phyloP scores from a whole-genome alignment of 2,797 vertebrate genomes.

The Pantherophis alleghaniensis region DNA sequence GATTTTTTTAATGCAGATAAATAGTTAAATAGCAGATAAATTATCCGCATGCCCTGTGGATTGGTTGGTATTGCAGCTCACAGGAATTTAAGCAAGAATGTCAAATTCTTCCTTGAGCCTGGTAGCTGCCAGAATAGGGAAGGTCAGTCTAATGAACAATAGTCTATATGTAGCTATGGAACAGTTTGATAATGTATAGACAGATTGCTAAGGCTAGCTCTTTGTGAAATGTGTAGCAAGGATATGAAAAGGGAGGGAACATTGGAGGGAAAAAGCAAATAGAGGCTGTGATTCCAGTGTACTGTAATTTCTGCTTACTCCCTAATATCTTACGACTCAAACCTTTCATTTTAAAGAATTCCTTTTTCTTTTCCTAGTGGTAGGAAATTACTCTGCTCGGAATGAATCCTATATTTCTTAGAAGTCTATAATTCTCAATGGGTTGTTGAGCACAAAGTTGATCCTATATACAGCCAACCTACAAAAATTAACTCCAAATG shows the following conservation, averaged over 20 bases:
- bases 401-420: constrained; percentile 30
- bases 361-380: constrained; percentile 37
- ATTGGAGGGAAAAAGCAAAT: constrained; percentile 22
- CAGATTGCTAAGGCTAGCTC: constrained; percentile 26
- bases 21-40: background rate
- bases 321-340: constrained; percentile 58
- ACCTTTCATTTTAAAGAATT: constrained; percentile 56
- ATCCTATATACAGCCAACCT: constrained; percentile 7
- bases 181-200: constrained; percentile 7
- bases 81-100: background rate
- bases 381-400: constrained; percentile 49
- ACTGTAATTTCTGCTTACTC: constrained; percentile 54
- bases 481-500: constrained; percentile 25
- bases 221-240: background rate
- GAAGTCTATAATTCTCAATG: constrained; percentile 41
- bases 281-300: constrained; percentile 47
- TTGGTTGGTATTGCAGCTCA: background rate
- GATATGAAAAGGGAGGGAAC: constrained; percentile 30
- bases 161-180: background rate
- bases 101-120: background rate
- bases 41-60: background rate
- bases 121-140: background rate
- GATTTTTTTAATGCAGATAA: background rate
- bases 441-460: background rate
- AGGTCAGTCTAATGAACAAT: background rate